phyloP scores from a whole-genome alignment of 2,888 invertebrate genomes.

The Ormia ochracea region DNA sequence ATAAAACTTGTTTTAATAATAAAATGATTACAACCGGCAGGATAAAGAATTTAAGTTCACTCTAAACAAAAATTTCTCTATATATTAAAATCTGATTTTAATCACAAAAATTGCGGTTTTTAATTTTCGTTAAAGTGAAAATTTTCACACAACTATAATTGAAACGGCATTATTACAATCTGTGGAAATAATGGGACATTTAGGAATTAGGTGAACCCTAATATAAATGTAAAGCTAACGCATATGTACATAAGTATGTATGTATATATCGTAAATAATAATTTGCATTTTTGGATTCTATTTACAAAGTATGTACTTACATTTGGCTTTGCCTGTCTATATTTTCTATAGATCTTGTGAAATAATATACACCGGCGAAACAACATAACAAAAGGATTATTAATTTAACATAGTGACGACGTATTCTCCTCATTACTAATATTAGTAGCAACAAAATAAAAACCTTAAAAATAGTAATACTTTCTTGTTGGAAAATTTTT shows the following conservation, averaged over 20 bases:
- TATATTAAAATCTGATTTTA: no score
- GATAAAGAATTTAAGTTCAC: no score
- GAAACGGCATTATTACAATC: no score
- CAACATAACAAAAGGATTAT: slow-evolving; percentile 32
- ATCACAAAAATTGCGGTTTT: no score
- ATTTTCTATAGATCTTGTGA: slow-evolving; percentile 23
- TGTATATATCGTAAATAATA: not conserved
- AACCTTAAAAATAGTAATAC: not conserved
- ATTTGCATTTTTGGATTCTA: not conserved
- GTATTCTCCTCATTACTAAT: slow-evolving; percentile 35
- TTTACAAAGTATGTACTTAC: slow-evolving; percentile 34
- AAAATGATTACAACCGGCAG: no score
- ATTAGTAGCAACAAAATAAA: not conserved
- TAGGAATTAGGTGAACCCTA: no score
- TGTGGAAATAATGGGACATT: no score
- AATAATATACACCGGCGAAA: slow-evolving; percentile 39
- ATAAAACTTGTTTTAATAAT: no score
- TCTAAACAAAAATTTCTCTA: no score
- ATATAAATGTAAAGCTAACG: not conserved
- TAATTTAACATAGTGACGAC: slow-evolving; percentile 47
- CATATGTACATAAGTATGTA: not conserved
- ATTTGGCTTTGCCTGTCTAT: slow-evolving; percentile 51
- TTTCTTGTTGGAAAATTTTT: not conserved
- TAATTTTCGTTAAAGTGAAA: no score
- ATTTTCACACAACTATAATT: no score